Evolutionary conservation across 2,113 vertebrate species (phyloP), one percentile per base, ranked within the genome.

Genomic region (Budorcas taxicolor): DNA sequence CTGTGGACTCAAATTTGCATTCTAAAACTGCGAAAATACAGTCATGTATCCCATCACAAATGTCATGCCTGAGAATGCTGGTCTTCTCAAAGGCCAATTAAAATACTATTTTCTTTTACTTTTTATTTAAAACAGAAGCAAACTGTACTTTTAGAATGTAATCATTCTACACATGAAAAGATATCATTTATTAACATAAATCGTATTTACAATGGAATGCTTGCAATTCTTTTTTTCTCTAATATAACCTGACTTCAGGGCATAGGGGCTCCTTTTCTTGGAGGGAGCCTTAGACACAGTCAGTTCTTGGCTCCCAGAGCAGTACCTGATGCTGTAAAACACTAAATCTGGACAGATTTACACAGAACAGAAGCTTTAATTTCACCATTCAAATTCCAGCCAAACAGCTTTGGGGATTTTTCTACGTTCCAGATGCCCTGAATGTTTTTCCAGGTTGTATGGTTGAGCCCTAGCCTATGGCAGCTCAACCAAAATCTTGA

Each of bases 311-410:
- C 96, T 96, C 93, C 52, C 76, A 67, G 33, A 90, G 31, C 64
- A 45, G 33, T 36, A 89, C 83, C 92, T 91, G 78, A 80, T 94
- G 90, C 95, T 94, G 95, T 93, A 82, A 94, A 97, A 97, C 86
- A 95, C 92, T 94, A 95, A 93, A 84, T 94, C 91, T 97, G 62
- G 95, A 91, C 96, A 97, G 97, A 97, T 97, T 97, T 97, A 97
- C 96, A 97, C 95, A 83, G 86, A 98, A 97, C 97, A 97, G 96
- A 97, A 97, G 97, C 86, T 88, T 96, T 96, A 55, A 82, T 96
- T 97, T 96, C 83, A 93, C 62, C 83, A 87, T 97, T 89, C 82
- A 90, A 90, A 94, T 97, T 96, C 94, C 93, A 96, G 94, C 57
- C 88, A 91, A 97, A 83, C 93, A 91, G 60, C 94, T 89, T 95